Conservation (phyloP, 2,888 invertebrate genomes). For the Hydraecia micacea region DNA sequence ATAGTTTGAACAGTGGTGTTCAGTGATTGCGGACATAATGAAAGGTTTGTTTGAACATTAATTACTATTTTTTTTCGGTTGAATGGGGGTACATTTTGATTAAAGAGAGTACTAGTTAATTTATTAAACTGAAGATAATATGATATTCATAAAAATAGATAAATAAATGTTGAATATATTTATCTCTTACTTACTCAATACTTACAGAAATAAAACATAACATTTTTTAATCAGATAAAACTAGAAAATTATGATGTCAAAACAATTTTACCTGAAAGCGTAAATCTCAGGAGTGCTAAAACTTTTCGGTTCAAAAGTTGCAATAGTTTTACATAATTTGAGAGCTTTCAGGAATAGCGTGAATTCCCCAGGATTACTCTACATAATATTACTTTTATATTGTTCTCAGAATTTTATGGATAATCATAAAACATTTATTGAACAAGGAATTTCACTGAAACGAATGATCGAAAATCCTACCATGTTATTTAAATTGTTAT, state of each 20-base stretch:
- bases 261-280: background rate
- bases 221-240: background rate
- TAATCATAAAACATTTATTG: background rate
- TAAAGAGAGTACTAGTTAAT: background rate
- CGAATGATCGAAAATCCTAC: no score
- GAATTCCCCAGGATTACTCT: background rate
- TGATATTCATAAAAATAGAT: background rate
- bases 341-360: conserved; percentile 24
- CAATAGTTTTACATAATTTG: conserved; percentile 53
- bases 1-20: conserved; percentile 65
- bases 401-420: background rate
- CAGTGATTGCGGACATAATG: conserved; percentile 75
- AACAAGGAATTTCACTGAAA: background rate
- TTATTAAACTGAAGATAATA: background rate
- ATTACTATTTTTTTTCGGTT: background rate
- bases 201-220: no score
- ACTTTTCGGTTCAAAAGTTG: conserved; percentile 52
- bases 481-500: background rate
- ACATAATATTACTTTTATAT: background rate
- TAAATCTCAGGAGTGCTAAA: conserved; percentile 34
- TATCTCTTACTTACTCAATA: no score
- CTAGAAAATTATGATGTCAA: background rate
- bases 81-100: background rate
- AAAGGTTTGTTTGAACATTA: conserved; percentile 74
- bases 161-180: no score